A percentile compares a stretch with the other conserved stretches of the same genome.
These are phyloP conservation scores for Balaenoptera acutorostrata DNA, from an alignment of 2,113 vertebrate genomes.

Conservation along the genomic window DNA sequence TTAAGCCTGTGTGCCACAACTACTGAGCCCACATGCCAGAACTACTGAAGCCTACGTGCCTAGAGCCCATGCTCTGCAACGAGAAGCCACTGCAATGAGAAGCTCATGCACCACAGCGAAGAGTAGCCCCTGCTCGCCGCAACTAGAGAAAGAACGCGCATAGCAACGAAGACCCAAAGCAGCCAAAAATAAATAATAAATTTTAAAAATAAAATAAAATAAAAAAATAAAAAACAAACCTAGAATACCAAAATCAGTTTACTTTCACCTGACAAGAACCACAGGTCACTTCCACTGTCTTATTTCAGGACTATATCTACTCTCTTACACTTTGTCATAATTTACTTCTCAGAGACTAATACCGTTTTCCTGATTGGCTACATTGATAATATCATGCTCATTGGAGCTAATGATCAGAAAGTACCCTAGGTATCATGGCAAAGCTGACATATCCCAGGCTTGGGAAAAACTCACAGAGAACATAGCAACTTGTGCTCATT, in stretches of 20 bases:
- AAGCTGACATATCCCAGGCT: not conserved
- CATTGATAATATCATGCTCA: not conserved
- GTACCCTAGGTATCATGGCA: not conserved
- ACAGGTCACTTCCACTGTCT: not conserved
- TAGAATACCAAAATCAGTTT: not conserved
- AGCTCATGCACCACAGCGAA: too few relatives aligned
- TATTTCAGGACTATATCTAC: not conserved
- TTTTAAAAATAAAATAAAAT: too few relatives aligned
- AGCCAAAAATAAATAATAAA: too few relatives aligned
- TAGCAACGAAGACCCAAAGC: too few relatives aligned
- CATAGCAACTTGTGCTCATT: not conserved
- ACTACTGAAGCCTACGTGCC: too few relatives aligned
- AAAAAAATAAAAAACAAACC: too few relatives aligned
- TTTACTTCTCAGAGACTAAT: not conserved
- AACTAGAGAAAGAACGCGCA: too few relatives aligned
- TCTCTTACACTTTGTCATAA: not conserved
- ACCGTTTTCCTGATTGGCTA: not conserved
- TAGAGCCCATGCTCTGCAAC: too few relatives aligned
- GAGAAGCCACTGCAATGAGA: too few relatives aligned
- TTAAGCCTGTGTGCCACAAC: too few relatives aligned
- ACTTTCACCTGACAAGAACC: not conserved
- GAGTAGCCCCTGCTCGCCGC: too few relatives aligned
- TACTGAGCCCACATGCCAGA: too few relatives aligned
- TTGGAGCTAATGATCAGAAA: not conserved
- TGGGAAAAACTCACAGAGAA: not conserved